phyloP scores from a whole-genome alignment of 2,888 invertebrate species.

The Mallateleia sp. region DNA sequence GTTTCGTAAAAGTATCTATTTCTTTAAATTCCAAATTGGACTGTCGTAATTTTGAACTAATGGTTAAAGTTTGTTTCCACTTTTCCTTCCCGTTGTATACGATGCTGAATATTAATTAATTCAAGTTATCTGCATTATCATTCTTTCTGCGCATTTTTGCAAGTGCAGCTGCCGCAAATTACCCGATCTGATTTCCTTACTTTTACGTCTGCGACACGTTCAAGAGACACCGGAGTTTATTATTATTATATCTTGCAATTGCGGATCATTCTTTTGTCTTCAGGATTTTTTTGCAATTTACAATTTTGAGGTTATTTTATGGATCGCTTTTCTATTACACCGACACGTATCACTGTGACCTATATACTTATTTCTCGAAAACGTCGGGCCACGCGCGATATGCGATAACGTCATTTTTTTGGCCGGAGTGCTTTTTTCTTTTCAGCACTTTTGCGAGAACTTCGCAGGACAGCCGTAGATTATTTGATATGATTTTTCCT shows the following conservation, averaged over 20 bases:
- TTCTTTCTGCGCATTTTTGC: constrained; percentile 6
- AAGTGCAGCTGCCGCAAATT: background rate
- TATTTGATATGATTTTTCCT: constrained; percentile 48
- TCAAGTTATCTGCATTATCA: background rate
- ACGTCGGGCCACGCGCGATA: constrained; percentile 3
- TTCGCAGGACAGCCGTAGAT: constrained; percentile 21
- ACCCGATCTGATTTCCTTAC: background rate
- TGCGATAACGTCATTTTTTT: constrained; percentile 62
- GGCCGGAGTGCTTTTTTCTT: constrained; percentile 54
- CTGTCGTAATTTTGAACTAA: background rate
- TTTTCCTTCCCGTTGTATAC: background rate
- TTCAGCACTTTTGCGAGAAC: constrained; percentile 35
- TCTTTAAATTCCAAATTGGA: background rate
- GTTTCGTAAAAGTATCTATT: background rate
- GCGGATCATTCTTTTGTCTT: too few relatives aligned
- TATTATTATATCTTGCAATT: too few relatives aligned
- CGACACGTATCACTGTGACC: constrained; percentile 56
- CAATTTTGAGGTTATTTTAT: constrained; percentile 50
- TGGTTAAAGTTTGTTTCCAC: background rate
- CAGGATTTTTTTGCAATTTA: too few relatives aligned
- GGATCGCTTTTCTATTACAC: constrained; percentile 49
- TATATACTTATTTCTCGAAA: constrained; percentile 51
- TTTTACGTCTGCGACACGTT: background rate
- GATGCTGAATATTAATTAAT: background rate
- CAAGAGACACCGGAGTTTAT: background rate